Percentiles rank a stretch among this genome's conserved stretches.
These are phyloP conservation scores for Drosophila sturtevanti DNA, from an alignment of 1,140 invertebrate species.

Conservation along the genomic window DNA sequence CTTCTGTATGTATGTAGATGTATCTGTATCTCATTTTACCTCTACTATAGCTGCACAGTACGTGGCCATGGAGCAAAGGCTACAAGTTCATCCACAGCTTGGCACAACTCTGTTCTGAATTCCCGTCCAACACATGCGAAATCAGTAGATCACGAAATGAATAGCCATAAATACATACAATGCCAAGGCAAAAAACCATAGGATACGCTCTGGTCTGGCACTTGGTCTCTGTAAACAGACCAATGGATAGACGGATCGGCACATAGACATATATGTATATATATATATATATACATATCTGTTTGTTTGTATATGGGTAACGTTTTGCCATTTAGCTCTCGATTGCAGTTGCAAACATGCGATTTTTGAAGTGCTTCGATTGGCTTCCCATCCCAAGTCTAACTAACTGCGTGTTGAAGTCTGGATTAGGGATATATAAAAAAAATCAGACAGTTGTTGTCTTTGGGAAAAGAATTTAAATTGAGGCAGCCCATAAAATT, in stretches of 20 bases:
- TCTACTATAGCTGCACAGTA: conserved; percentile 45
- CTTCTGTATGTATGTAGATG: background rate
- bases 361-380: conserved; percentile 76
- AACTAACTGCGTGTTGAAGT: conserved; percentile 31
- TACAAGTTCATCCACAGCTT: conserved; percentile 59
- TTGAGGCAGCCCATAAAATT: conserved; percentile 38
- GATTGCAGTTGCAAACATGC: conserved; percentile 79
- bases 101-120: conserved; percentile 48
- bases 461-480: conserved; percentile 62
- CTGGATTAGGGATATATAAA: conserved; percentile 39
- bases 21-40: conserved; percentile 45
- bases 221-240: conserved; percentile 16
- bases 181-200: conserved; percentile 39
- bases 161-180: conserved; percentile 80
- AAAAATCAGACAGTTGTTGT: conserved; percentile 24
- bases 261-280: conserved; percentile 32
- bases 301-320: conserved; percentile 58
- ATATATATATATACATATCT: conserved; percentile 39
- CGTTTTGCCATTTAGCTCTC: conserved; percentile 74
- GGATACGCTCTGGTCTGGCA: conserved; percentile 1
- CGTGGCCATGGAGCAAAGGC: conserved; percentile 64
- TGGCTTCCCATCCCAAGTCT: conserved; percentile 32
- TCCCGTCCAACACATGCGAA: conserved; percentile 78
- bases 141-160: conserved; percentile 80
- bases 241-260: conserved; percentile 30